phyloP scores from a whole-genome alignment of 2,797 vertebrate species.

The Thamnophis elegans region DNA sequence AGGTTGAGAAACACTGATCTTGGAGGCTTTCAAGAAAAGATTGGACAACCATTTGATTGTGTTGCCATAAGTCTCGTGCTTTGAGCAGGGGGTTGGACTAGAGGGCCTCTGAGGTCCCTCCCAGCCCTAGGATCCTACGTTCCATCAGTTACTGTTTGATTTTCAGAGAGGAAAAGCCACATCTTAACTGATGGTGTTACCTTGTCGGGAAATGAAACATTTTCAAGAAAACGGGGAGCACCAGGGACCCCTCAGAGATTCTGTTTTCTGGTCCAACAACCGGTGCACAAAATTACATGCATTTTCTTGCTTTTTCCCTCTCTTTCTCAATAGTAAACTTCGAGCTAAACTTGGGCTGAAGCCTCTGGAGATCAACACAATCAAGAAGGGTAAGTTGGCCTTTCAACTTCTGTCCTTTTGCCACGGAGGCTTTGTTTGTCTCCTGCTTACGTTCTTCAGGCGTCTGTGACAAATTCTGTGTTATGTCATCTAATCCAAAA shows the following conservation, averaged over 20 bases:
- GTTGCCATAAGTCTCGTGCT: neutral
- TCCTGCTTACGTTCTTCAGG: neutral
- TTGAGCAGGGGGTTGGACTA: neutral
- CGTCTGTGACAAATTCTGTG: neutral
- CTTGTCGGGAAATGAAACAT: neutral
- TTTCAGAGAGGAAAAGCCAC: neutral
- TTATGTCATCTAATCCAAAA: neutral
- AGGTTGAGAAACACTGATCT: too few relatives aligned
- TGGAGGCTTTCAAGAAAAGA: neutral
- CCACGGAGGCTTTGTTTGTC: neutral
- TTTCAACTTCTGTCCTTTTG: neutral
- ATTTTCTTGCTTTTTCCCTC: neutral
- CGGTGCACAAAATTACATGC: neutral
- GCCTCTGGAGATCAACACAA: constrained; percentile 82
- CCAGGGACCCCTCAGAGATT: too few relatives aligned
- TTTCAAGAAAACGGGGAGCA: neutral
- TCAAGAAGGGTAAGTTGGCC: constrained; percentile 77
- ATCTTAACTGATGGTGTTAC: neutral
- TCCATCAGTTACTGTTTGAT: neutral
- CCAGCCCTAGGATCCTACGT: too few relatives aligned
- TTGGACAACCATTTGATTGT: neutral
- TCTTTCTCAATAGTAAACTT: constrained; percentile 76
- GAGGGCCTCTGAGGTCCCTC: neutral
- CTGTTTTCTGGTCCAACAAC: neutral
- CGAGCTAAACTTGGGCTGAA: constrained; percentile 90